Evolutionary conservation across 1,140 invertebrate genomes (phyloP).

Genomic region (Coptotermes formosanus): DNA sequence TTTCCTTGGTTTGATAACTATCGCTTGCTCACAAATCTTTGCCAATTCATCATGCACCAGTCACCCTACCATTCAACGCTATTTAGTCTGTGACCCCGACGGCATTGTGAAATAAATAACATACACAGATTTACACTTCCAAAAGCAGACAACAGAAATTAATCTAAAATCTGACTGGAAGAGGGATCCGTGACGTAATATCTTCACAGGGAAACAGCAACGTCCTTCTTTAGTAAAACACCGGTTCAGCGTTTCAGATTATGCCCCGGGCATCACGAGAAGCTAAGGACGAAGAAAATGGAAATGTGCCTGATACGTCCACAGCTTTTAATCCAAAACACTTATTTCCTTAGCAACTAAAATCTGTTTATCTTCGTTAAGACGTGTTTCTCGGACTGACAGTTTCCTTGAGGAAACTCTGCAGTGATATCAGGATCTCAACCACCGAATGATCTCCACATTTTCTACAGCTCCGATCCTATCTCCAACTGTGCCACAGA

Average conservation of each 20-base stretch:
- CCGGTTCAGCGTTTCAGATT: background rate
- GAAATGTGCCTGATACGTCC: background rate
- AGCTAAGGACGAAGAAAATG: background rate
- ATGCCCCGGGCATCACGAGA: background rate
- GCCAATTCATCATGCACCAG: too few species aligned
- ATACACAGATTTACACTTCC: too few species aligned
- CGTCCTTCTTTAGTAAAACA: background rate
- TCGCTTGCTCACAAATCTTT: too few species aligned
- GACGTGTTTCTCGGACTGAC: background rate
- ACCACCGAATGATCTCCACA: background rate
- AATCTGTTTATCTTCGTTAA: constrained; percentile 1
- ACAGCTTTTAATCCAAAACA: background rate
- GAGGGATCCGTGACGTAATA: background rate
- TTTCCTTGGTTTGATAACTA: too few species aligned
- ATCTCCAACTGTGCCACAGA: background rate
- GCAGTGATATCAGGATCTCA: background rate
- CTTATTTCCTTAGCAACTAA: background rate
- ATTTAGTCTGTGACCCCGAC: too few species aligned
- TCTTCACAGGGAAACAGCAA: background rate
- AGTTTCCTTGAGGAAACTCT: constrained; percentile 16
- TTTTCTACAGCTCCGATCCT: background rate
- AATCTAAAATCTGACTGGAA: too few species aligned
- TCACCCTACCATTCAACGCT: too few species aligned
- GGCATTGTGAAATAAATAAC: too few species aligned
- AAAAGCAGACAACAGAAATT: too few species aligned